Percentiles rank a stretch among this genome's conserved stretches.
phyloP scores from a whole-genome alignment of 2,113 vertebrate species.

The Trichomycterus rosablanca region DNA sequence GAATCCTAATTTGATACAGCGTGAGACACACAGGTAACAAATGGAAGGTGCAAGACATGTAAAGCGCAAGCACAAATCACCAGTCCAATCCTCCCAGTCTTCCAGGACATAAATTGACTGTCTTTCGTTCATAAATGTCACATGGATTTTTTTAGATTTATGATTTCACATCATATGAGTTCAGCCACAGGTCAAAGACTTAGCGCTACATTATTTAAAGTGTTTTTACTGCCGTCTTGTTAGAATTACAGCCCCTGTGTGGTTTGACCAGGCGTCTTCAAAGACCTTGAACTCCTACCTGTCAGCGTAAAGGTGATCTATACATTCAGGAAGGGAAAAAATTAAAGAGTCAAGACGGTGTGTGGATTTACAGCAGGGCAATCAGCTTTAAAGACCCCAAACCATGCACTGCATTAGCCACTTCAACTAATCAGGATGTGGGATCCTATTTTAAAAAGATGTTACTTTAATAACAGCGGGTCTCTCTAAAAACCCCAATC shows the following conservation, averaged over 20 bases:
- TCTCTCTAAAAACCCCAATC: too few species aligned
- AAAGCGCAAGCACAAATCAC: background rate
- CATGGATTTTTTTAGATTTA: background rate
- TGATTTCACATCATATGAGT: background rate
- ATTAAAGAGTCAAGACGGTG: too few species aligned
- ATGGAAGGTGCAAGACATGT: background rate
- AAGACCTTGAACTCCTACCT: constrained; percentile 2
- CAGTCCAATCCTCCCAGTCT: background rate
- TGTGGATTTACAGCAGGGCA: too few species aligned
- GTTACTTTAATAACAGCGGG: too few species aligned
- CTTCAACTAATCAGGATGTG: too few species aligned
- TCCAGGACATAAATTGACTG: background rate
- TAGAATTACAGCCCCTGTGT: background rate
- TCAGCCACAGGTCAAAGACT: constrained; percentile 8
- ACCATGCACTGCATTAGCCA: too few species aligned
- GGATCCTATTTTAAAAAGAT: too few species aligned
- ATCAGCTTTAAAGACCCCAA: too few species aligned
- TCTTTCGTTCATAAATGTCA: background rate
- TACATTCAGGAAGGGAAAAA: too few species aligned
- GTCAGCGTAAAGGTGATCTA: constrained; percentile 18
- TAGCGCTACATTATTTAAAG: background rate
- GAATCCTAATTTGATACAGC: background rate
- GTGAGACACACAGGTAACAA: background rate
- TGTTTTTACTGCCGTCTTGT: background rate
- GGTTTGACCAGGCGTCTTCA: background rate